Conservation (phyloP, 2,888 invertebrate species). For the Eupithecia centaureata region DNA sequence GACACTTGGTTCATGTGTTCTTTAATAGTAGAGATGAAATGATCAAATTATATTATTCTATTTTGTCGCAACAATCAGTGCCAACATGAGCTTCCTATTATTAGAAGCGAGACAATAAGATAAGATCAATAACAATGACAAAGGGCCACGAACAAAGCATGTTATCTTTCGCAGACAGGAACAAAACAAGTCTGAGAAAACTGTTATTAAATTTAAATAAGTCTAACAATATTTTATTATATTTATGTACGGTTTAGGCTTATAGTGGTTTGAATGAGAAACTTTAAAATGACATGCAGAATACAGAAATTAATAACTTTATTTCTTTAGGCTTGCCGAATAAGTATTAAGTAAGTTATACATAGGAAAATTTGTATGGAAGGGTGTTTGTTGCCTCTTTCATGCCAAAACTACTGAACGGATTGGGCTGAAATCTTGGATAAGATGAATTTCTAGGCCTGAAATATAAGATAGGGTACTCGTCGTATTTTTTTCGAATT, state of each 20-base stretch:
- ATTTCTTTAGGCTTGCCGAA: too few species aligned
- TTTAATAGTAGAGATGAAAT: not conserved
- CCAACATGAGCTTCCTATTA: conserved; percentile 2
- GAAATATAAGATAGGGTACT: too few species aligned
- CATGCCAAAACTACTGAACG: too few species aligned
- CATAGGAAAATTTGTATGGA: too few species aligned
- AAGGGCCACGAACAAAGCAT: conserved; percentile 16
- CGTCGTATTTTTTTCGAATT: too few species aligned
- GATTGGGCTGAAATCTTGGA: too few species aligned
- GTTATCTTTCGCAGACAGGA: conserved; percentile 13
- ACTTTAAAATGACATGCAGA: not conserved
- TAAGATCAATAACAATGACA: not conserved
- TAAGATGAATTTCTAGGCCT: too few species aligned
- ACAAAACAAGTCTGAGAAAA: conserved; percentile 1
- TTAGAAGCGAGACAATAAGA: conserved; percentile 6
- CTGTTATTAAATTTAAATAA: conserved; percentile 3
- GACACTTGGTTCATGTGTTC: too few species aligned
- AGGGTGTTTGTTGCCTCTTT: too few species aligned
- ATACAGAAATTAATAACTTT: too few species aligned
- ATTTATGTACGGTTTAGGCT: not conserved
- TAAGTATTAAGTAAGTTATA: too few species aligned
- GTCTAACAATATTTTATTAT: not conserved
- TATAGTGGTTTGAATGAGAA: not conserved
- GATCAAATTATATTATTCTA: not conserved
- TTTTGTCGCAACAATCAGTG: not conserved